Evolutionary conservation across 2,888 invertebrate species (phyloP).

Genomic region (Euzetes globulus): DNA sequence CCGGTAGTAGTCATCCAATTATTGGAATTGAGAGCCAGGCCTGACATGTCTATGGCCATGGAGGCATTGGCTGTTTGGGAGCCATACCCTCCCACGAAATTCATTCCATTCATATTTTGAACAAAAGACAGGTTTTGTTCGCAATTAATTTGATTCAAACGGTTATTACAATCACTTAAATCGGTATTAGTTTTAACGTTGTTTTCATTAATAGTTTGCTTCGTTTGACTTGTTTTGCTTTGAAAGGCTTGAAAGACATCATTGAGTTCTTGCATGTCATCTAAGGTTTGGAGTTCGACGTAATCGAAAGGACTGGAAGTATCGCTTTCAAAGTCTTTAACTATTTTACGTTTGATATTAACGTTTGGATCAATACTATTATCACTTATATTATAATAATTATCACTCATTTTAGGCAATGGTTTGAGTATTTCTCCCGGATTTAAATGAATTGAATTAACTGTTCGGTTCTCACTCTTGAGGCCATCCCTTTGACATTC

Average conservation of each 20-base stretch:
- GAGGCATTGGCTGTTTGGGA: not conserved
- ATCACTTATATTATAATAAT: conserved; percentile 13
- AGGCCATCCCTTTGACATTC: not conserved
- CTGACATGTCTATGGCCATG: not conserved
- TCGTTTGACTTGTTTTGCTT: conserved; percentile 1
- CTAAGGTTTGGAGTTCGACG: conserved; percentile 81
- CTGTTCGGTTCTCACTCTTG: not conserved
- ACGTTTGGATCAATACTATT: conserved; percentile 13
- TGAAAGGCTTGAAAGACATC: conserved; percentile 55
- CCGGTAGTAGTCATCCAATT: not conserved
- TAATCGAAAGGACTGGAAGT: conserved; percentile 89
- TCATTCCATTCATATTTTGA: conserved; percentile 1
- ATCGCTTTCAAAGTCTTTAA: conserved; percentile 74
- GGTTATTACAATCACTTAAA: not conserved
- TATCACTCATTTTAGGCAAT: conserved; percentile 19
- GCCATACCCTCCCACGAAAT: not conserved
- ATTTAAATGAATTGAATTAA: conserved; percentile 14
- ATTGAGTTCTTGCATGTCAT: conserved; percentile 82
- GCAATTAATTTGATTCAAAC: conserved; percentile 8
- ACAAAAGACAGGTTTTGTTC: not conserved
- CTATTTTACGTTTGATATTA: conserved; percentile 1
- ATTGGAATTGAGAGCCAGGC: not conserved
- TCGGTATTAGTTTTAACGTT: not conserved
- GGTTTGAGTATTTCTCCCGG: conserved; percentile 33
- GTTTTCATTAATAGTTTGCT: not conserved